Base-by-base conservation (phyloP, 1,140 invertebrate genomes). In the Drosophila azteca region DNA sequence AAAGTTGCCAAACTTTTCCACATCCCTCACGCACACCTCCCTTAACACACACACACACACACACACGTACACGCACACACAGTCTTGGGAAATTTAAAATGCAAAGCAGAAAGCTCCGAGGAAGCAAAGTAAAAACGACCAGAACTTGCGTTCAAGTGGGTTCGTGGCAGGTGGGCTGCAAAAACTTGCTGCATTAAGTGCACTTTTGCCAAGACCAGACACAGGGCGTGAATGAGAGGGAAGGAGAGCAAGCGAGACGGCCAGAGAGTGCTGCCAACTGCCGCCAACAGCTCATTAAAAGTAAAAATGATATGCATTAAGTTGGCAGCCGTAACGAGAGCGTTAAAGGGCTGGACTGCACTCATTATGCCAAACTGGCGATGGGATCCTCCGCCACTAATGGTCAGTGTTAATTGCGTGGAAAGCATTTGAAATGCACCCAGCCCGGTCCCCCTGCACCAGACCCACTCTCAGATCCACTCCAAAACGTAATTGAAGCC, bases 301-400 rank as follows among this genome's bases (percentile, higher is more conserved):
- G 69, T 68, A 85, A 85, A 85, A 87, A 87, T 87, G 66, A 87
- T 88, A 88, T 88, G 83, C 83, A 88, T 88, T 87, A 88, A 87
- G 82, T 88, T 85, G 75, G 57, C 55, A 70, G 68, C 61, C 55
- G 72, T 74, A 82, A 75, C 67, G 75, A 63, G 69, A 54, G 58
- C 58, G 74, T 66, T 69, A 82, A 77, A 64, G 65, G 66, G 69
- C 31, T 72, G 54, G 48, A 44, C 68, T 57, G 71, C 53, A 75
- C 78, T 85, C 82, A 85, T 87, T 85, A 85, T 77, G 77, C 69
- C 77, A 87, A 82, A 79, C 78, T 71, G 71, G 39, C 62, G 82
- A 22, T 39, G 35, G 13, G 35, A 5, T 22, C 31, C 35, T 39
- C 41, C 43, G 20, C 62, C 73, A 70, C 73, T 88, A 87, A 88